These are phyloP conservation scores for Grus americana DNA, from an alignment of 2,113 vertebrate genomes.

Conservation along the genomic window DNA sequence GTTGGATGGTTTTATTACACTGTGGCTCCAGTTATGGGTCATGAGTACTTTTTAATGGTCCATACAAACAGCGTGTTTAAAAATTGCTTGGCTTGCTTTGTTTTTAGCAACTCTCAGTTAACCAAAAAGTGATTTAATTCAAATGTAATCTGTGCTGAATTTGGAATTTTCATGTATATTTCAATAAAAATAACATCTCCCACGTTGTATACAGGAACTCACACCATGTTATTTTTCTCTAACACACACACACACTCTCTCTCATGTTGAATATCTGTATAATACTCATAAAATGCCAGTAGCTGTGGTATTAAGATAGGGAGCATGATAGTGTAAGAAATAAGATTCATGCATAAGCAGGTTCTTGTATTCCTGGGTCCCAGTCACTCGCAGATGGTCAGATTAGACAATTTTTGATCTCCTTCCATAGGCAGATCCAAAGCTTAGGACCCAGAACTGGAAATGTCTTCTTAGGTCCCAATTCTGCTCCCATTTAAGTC, in stretches of 20 bases:
- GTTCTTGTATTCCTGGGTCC: neutral
- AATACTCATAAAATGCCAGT: neutral
- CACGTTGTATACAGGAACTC: neutral
- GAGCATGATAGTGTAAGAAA: neutral
- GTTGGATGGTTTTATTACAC: neutral
- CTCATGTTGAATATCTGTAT: neutral
- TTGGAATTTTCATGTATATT: neutral
- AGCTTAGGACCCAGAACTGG: slow-evolving; percentile 18
- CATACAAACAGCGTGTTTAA: neutral
- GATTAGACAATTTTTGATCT: slow-evolving; percentile 25
- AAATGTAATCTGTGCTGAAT: neutral
- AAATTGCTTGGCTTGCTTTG: neutral
- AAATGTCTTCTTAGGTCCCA: slow-evolving; percentile 55
- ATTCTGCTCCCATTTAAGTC: slow-evolving; percentile 65
- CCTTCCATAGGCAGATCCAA: slow-evolving; percentile 18
- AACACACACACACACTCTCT: neutral
- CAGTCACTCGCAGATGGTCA: neutral
- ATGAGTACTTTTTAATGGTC: neutral
- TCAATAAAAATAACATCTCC: neutral
- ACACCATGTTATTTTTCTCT: neutral
- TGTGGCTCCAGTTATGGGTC: neutral
- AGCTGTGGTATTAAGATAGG: neutral
- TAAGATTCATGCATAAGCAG: neutral
- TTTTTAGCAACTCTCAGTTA: neutral
- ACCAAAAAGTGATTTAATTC: neutral